These are phyloP conservation scores for Drosophila mimetica DNA, from an alignment of 2,888 invertebrate genomes.

Conservation along the genomic window DNA sequence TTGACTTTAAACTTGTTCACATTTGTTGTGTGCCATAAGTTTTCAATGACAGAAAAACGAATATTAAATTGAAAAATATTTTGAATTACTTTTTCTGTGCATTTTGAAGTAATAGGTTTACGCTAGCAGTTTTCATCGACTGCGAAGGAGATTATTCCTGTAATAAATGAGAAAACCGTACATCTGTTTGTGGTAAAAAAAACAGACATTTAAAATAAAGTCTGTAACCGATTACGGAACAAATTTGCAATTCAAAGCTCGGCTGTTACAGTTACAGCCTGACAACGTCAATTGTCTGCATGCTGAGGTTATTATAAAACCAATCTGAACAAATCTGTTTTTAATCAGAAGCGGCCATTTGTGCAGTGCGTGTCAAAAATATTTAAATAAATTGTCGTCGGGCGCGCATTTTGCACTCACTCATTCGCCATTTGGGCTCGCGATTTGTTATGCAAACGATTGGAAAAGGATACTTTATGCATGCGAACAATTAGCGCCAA, in stretches of 20 bases:
- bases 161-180: neutral
- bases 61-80: neutral
- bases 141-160: too few species aligned
- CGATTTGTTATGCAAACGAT: slow-evolving; percentile 32
- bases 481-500: slow-evolving; percentile 42
- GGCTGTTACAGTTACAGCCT: neutral
- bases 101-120: too few species aligned
- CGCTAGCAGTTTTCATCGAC: neutral
- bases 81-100: neutral
- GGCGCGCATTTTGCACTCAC: slow-evolving; percentile 12
- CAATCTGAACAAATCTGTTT: slow-evolving; percentile 50
- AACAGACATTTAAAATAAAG: slow-evolving; percentile 19
- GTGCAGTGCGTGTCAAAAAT: slow-evolving; percentile 11
- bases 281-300: slow-evolving; percentile 17
- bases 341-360: slow-evolving; percentile 48
- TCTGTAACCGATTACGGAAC: slow-evolving; percentile 30
- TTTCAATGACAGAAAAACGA: neutral
- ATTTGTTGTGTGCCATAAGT: slow-evolving; percentile 5
- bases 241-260: slow-evolving; percentile 30
- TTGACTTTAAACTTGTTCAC: slow-evolving; percentile 43
- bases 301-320: slow-evolving; percentile 10
- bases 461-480: slow-evolving; percentile 16
- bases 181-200: neutral
- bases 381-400: slow-evolving; percentile 29
- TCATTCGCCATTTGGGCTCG: slow-evolving; percentile 3